Conservation (phyloP, 92 coral and sea anemone genomes). For the Paragorgia papillata region DNA sequence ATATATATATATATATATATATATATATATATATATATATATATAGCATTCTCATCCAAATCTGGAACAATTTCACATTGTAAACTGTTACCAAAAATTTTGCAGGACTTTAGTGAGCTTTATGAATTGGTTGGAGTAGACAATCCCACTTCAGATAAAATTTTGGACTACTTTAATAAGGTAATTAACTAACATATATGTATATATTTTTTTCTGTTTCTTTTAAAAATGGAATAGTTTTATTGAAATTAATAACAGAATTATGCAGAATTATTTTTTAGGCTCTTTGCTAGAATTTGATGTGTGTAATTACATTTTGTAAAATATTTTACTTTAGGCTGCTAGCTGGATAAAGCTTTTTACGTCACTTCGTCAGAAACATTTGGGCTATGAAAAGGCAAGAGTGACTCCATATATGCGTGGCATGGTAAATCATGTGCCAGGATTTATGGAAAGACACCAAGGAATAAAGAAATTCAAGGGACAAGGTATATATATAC, state of each 20-base stretch:
- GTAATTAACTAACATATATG: not conserved
- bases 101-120: slow-evolving; percentile 8
- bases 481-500: not conserved
- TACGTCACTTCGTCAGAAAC: not conserved
- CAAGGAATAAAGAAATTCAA: not conserved
- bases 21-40: too few relatives aligned
- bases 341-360: slow-evolving; percentile 4
- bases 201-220: too few relatives aligned
- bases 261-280: too few relatives aligned
- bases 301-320: too few relatives aligned
- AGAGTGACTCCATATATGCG: not conserved
- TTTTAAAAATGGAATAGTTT: too few relatives aligned
- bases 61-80: not conserved
- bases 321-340: slow-evolving; percentile 10
- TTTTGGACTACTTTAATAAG: slow-evolving; percentile 13
- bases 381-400: too few relatives aligned
- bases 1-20: too few relatives aligned
- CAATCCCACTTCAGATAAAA: not conserved
- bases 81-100: not conserved
- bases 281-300: too few relatives aligned
- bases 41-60: not conserved
- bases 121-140: not conserved
- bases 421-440: slow-evolving; percentile 9
- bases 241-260: not conserved
- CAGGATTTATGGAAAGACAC: slow-evolving; percentile 16